phyloP scores from a whole-genome alignment of 2,797 vertebrate species.

The Podarcis lilfordi region DNA sequence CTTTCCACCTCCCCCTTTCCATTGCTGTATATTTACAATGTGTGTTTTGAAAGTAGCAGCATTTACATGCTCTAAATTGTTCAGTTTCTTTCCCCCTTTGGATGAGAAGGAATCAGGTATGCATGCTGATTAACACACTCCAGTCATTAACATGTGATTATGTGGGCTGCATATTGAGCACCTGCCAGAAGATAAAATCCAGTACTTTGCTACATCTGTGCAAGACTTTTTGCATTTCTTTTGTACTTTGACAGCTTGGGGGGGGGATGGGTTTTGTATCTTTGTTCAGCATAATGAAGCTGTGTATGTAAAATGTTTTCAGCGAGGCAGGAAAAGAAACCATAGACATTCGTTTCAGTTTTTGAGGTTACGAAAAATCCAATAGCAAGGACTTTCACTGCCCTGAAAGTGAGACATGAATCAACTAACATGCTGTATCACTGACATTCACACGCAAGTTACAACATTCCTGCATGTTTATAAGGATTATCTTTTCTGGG shows the following conservation, averaged over 20 bases:
- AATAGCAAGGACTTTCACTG: conserved; percentile 51
- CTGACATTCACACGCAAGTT: conserved; percentile 75
- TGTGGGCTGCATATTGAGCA: conserved; percentile 89
- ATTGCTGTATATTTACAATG: conserved; percentile 55
- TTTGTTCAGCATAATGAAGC: conserved; percentile 72
- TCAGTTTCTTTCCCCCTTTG: conserved; percentile 70
- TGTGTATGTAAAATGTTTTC: conserved; percentile 70
- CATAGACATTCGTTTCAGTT: conserved; percentile 67
- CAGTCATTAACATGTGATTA: conserved; percentile 88
- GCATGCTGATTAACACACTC: conserved; percentile 88
- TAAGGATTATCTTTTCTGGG: conserved; percentile 72
- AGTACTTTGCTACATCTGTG: conserved; percentile 75
- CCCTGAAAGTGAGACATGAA: conserved; percentile 75
- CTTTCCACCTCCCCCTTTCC: conserved; percentile 1
- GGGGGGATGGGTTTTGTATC: conserved; percentile 66
- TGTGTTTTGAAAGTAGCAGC: conserved; percentile 73
- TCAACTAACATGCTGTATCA: conserved; percentile 71
- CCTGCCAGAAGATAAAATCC: conserved; percentile 89
- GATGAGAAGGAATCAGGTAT: conserved; percentile 82
- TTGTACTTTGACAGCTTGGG: conserved; percentile 77
- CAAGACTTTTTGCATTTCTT: conserved; percentile 78
- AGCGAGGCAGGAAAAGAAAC: conserved; percentile 56
- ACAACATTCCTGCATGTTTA: conserved; percentile 77
- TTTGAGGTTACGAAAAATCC: conserved; percentile 62
- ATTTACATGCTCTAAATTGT: conserved; percentile 71